These are phyloP conservation scores for Agrilus cyanescens DNA, from an alignment of 2,888 invertebrate genomes.

Conservation along the genomic window DNA sequence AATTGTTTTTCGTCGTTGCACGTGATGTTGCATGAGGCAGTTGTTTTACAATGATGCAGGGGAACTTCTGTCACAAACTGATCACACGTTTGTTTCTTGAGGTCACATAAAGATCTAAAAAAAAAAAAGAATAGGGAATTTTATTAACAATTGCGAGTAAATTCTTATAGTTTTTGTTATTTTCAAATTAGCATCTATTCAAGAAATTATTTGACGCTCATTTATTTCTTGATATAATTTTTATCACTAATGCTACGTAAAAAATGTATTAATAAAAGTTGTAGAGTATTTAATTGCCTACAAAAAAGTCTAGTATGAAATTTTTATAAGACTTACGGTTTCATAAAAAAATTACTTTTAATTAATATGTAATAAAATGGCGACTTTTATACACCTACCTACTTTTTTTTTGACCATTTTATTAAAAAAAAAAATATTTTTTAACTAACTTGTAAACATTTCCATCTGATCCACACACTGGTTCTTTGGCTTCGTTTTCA, in stretches of 20 bases:
- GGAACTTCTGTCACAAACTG: conserved; percentile 77
- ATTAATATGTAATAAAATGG: background rate
- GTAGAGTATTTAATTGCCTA: too few relatives aligned
- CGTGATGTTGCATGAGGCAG: conserved; percentile 67
- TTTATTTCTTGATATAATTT: too few relatives aligned
- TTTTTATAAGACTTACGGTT: background rate
- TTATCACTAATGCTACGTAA: too few relatives aligned
- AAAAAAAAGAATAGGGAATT: conserved; percentile 5
- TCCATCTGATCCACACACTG: conserved; percentile 83
- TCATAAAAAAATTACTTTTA: background rate
- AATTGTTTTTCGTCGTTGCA: conserved; percentile 64
- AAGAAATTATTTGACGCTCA: background rate
- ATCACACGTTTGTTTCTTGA: conserved; percentile 71
- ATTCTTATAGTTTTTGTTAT: too few relatives aligned
- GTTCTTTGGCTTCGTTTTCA: conserved; percentile 46
- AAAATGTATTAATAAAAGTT: too few relatives aligned
- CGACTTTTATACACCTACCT: background rate
- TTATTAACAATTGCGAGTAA: conserved; percentile 3
- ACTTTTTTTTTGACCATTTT: background rate
- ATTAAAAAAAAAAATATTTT: background rate
- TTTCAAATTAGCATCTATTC: conserved; percentile 1
- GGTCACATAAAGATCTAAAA: conserved; percentile 67
- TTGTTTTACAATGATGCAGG: conserved; percentile 72
- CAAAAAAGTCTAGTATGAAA: too few relatives aligned
- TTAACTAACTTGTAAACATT: conserved; percentile 65